Base-by-base conservation (phyloP, 2,113 vertebrate species). In the Tupaia chinensis region DNA sequence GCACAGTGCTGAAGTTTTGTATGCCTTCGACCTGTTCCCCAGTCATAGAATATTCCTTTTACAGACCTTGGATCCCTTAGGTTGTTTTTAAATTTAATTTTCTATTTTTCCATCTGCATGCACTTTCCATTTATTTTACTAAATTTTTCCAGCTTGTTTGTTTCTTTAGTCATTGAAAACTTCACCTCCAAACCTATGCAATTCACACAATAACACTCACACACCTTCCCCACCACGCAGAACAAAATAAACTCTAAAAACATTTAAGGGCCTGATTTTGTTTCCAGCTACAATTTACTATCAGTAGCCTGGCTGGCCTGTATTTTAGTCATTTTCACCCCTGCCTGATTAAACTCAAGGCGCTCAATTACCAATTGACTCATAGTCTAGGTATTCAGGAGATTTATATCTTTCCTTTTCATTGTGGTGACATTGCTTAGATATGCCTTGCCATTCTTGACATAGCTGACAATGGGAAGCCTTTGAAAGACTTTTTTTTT, bases 361-460 rank as follows among this genome's bases (percentile, higher is more conserved):
- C 76, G 58, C 96, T 97, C 94, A 95, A 95, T 97, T 98, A 93
- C 91, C 27, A 10, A 93, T 92, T 98, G 98, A 98, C 97, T 98
- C 98, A 98, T 65, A 97, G 98, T 98, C 98, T 98, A 97, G 96
- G 97, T 98, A 98, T 99, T 98, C 98, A 94, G 97, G 96, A 93
- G 97, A 98, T 97, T 97, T 98, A 84, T 92, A 97, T 95, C 97
- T 98, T 98, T 97, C 94, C 82, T 98, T 98, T 98, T 97, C 95
- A 84, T 98, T 97, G 97, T 98, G 66, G 83, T 96, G 95, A 98
- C 96, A 97, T 90, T 97, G 92, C 96, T 93, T 98, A 97, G 97
- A 95, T 98, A 96, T 98, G 96, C 97, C 88, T 90, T 94, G 84
- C 85, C 96, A 96, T 98, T 98, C 97, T 97, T 98, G 97, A 98